Percentiles rank a stretch among this genome's conserved stretches.
Evolutionary conservation across 2,113 vertebrate genomes (phyloP).

Genomic region (Ptyas mucosa): DNA sequence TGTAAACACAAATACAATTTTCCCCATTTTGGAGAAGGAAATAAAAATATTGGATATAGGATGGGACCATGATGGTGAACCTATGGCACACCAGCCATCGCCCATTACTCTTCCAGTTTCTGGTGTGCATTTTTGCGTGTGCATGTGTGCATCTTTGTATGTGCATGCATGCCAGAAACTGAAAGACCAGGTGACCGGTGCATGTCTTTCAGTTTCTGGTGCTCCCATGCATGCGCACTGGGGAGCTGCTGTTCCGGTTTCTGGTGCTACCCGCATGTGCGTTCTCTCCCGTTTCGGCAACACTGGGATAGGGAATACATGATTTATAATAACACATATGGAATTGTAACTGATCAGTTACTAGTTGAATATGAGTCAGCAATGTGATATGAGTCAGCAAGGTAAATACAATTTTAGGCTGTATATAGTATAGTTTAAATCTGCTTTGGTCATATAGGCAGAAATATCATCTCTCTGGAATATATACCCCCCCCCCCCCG

Average conservation of each 20-base stretch:
- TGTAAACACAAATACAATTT: not conserved
- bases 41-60: not conserved
- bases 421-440: not conserved
- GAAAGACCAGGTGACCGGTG: no score
- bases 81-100: no score
- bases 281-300: no score
- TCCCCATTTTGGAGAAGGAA: not conserved
- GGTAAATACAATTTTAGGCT: not conserved
- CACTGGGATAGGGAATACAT: not conserved
- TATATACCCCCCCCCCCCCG: not conserved
- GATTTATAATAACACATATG: not conserved
- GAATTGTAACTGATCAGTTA: not conserved
- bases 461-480: not conserved
- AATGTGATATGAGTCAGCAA: not conserved
- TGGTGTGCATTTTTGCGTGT: no score
- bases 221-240: no score
- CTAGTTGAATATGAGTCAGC: not conserved
- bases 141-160: no score
- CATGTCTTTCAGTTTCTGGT: no score
- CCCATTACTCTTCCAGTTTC: no score
- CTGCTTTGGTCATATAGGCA: not conserved
- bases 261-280: no score
- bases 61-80: no score
- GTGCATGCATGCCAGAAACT: no score
- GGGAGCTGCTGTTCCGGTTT: no score